Evolutionary conservation across 2,797 vertebrate species (phyloP), one percentile per base, ranked within the genome.

Genomic region (Numenius phaeopus): DNA sequence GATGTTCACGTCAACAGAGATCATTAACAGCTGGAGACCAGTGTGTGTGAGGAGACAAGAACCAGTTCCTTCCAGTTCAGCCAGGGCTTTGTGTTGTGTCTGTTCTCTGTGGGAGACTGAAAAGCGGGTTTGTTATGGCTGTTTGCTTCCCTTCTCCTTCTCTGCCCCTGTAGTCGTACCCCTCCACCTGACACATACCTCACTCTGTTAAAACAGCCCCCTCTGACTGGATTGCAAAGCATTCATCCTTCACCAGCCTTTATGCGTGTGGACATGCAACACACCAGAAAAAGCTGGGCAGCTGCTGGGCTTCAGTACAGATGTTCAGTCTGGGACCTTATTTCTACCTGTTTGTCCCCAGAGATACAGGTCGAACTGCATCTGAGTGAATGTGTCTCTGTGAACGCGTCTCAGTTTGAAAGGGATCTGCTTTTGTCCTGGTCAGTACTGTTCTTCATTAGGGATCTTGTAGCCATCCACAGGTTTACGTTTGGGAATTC

Each of bases 1-100:
- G 70, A 91, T 96, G 94, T 79, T 93, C 91, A 69, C 3, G 27
- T 96, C 96, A 93, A 87, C 89, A 88, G 83, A 95, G 95, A 97
- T 95, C 95, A 81, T 95, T 85, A 97, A 91, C 88, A 95, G 82
- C 89, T 85, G 67, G 87, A 83, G 86, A 92, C 79, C 77, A 87
- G 80, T 57, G 91, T 70, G 69, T 73, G 71, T 22, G 79, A 92
- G 82, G 83, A 5, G 79, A 89, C 76, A 71, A 89, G 94, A 93
- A 73, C 89, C 82, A 95, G 90, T 81, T 91, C 64, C 72, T 96
- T 96, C 87, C 90, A 96, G 88, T 95, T 95, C 67, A 85, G 57
- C 59, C 50, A 54, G 72, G n/a, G 44, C 62, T 87, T 44, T 83
- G 40, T 64, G 40, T 44, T 79, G 50, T 42, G 18, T 42, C 34